Percentiles rank a stretch among this genome's conserved stretches.
These are phyloP conservation scores for Passerina amoena DNA, from an alignment of 2,113 vertebrate species.

Conservation along the genomic window DNA sequence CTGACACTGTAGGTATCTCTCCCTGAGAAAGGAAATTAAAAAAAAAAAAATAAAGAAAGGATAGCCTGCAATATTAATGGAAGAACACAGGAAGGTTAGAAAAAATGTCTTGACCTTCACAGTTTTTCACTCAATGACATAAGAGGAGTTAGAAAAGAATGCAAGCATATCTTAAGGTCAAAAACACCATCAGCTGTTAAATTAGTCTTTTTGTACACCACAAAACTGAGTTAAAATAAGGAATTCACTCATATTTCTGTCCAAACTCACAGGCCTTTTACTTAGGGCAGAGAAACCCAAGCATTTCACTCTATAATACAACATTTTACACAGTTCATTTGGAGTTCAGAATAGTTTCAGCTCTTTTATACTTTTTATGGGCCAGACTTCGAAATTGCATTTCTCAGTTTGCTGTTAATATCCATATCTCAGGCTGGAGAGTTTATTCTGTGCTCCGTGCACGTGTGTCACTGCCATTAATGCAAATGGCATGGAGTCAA, in stretches of 20 bases:
- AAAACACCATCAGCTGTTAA: conserved; percentile 27
- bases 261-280: background rate
- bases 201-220: conserved; percentile 37
- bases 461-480: conserved; percentile 19
- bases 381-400: conserved; percentile 28
- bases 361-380: conserved; percentile 59
- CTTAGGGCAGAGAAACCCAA: conserved; percentile 1
- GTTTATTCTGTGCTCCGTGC: conserved; percentile 16
- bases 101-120: conserved; percentile 46
- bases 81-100: conserved; percentile 26
- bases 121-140: conserved; percentile 2
- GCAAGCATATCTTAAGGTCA: conserved; percentile 47
- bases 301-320: conserved; percentile 7
- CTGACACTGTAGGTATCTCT: background rate
- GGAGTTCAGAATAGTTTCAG: conserved; percentile 60
- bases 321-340: conserved; percentile 64
- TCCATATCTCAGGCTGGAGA: background rate
- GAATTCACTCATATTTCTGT: background rate
- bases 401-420: conserved; percentile 57
- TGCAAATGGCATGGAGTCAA: conserved; percentile 31
- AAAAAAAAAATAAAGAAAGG: background rate
- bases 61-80: conserved; percentile 7
- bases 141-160: conserved; percentile 23
- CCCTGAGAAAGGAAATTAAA: background rate
- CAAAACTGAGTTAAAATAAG: conserved; percentile 54